Evolutionary conservation across 1,140 invertebrate species (phyloP), one percentile per base, ranked within the genome.

Genomic region (Eubasilissa regina): DNA sequence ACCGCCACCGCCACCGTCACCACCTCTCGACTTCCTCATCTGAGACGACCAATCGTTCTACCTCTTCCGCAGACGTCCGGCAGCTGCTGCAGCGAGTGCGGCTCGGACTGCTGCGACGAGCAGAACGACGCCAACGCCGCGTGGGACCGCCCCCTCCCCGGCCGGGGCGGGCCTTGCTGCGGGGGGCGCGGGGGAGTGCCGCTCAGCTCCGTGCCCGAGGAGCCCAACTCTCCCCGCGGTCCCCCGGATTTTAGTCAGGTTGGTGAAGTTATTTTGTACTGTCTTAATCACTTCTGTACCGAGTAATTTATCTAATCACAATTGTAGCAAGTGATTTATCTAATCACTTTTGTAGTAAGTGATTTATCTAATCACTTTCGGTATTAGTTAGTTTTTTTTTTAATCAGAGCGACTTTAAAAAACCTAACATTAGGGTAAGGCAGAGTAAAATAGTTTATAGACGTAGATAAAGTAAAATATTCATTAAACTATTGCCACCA

Each of bases 51-150:
- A 19, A 70, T 70, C 17, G 47, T 64, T 17, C n/a, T 51, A 12
- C 60, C 4, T 64, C 3, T 64, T 70, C 19, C 15, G 0, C 75
- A 82, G 81, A 74, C 21, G 13, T 82, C 81, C 4, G 75, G 44
- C 10, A 80, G 78, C 43, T 80, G 75, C 73, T 82, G 81, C 75
- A 80, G 78, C 21, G 81, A 80, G 47, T 82, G 81, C 44, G 75
- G 75, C 25, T 80, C 78, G 0, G 81, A 82, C 6, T 82, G 72
- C 64, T 80, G 75, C 56, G 79, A 75, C 55, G 35, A 62, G 8
- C 79, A 78, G 58, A 81, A 77, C 44, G 64, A 78, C 51, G 75
- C 64, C 9, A 79, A 81, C 48, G 47, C 76, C 7, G 66, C 75
- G 0, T 66, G 70, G 15, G 78, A 83, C 48, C 7, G 1, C 12